These are phyloP conservation scores for Neocrepidodera transversa DNA, from an alignment of 2,888 invertebrate species.

Conservation along the genomic window DNA sequence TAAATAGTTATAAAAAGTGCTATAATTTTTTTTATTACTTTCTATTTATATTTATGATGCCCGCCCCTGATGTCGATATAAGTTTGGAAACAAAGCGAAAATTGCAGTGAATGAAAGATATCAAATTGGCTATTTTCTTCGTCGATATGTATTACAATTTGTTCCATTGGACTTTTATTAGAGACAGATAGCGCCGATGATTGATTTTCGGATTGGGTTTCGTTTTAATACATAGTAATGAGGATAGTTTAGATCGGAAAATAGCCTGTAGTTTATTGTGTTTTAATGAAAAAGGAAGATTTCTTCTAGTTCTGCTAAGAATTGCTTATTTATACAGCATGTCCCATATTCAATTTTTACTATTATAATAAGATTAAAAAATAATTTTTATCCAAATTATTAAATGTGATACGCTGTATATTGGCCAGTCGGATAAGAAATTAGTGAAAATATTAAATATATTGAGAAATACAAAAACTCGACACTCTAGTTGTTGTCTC, in stretches of 20 bases:
- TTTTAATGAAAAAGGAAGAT: slow-evolving; percentile 5
- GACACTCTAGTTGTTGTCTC: no score
- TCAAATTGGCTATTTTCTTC: slow-evolving; percentile 53
- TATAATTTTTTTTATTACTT: no score
- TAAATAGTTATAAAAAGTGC: no score
- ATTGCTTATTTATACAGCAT: no score
- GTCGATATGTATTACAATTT: slow-evolving; percentile 53
- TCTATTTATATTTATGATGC: background rate
- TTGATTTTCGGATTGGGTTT: slow-evolving; percentile 40
- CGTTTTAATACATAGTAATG: slow-evolving; percentile 42
- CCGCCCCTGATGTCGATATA: slow-evolving; percentile 23
- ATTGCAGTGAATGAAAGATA: slow-evolving; percentile 44
- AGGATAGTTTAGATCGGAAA: slow-evolving; percentile 17
- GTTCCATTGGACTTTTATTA: slow-evolving; percentile 34
- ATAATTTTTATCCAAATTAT: no score
- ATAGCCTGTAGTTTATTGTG: background rate
- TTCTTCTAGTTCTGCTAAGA: no score
- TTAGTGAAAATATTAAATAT: no score
- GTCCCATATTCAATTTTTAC: no score
- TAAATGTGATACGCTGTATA: no score
- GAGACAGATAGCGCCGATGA: slow-evolving; percentile 30
- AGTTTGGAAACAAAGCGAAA: slow-evolving; percentile 34
- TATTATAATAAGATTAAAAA: no score
- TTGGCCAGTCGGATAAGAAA: no score
- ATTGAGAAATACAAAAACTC: no score